These are phyloP conservation scores for Centrocercus urophasianus DNA, from an alignment of 2,113 vertebrate species.

Conservation along the genomic window DNA sequence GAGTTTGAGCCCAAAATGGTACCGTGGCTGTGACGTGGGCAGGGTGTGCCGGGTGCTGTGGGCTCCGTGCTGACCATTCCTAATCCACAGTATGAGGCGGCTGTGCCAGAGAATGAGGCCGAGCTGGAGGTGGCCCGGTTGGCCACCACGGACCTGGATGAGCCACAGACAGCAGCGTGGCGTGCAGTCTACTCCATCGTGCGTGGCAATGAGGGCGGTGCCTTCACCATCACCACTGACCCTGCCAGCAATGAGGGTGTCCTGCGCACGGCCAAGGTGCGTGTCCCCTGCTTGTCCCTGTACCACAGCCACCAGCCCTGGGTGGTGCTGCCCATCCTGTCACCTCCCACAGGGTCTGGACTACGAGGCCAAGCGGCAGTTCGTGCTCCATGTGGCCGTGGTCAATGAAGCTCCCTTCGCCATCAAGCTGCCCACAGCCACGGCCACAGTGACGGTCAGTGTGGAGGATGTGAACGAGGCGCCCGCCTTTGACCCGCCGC, in stretches of 20 bases:
- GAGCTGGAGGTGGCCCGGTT: constrained; percentile 74
- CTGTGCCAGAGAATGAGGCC: constrained; percentile 79
- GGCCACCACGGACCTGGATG: constrained; percentile 81
- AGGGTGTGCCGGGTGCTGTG: accelerated
- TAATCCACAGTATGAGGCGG: constrained; percentile 73
- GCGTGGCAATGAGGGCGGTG: constrained; percentile 70
- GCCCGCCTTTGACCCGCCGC: constrained; percentile 73
- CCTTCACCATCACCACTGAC: constrained; percentile 82
- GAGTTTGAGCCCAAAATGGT: constrained; percentile 75
- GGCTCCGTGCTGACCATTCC: not conserved
- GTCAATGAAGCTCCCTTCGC: constrained; percentile 83
- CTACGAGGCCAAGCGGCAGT: constrained; percentile 81
- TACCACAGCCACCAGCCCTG: not conserved
- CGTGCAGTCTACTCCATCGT: constrained; percentile 82
- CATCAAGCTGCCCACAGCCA: constrained; percentile 73
- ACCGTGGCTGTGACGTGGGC: accelerated
- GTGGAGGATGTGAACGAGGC: constrained; percentile 87
- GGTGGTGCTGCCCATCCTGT: not conserved
- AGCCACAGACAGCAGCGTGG: constrained; percentile 81
- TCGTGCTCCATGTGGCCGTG: constrained; percentile 80
- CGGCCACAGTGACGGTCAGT: constrained; percentile 81
- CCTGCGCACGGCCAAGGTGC: constrained; percentile 80
- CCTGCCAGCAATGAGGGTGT: constrained; percentile 84
- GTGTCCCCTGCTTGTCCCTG: not conserved
- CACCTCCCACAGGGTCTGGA: constrained; percentile 82